phyloP scores from a whole-genome alignment of 2,888 invertebrate genomes.

The Apocheima hispidaria region DNA sequence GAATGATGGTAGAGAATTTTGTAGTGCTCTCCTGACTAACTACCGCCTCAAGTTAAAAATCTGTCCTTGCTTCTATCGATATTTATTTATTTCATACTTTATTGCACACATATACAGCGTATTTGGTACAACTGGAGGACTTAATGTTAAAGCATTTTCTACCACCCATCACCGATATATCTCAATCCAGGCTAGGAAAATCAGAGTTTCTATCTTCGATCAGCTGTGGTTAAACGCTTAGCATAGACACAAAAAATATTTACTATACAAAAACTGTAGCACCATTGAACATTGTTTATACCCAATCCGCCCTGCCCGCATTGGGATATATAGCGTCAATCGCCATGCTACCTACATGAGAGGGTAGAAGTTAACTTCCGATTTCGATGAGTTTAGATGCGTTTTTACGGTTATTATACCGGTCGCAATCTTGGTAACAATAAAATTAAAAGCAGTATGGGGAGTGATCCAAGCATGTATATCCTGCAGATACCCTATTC shows the following conservation, averaged over 20 bases:
- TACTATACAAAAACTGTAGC: not conserved
- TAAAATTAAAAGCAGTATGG: constrained; percentile 20
- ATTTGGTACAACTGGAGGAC: no score
- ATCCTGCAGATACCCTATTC: not conserved
- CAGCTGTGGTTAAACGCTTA: not conserved
- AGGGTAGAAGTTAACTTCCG: constrained; percentile 40
- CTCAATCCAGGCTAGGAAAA: no score
- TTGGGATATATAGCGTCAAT: constrained; percentile 10
- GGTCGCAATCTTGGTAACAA: constrained; percentile 48
- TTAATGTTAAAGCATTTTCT: no score
- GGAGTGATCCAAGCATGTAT: not conserved
- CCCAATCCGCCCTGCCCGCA: not conserved
- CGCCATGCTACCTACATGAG: constrained; percentile 7
- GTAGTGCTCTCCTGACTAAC: no score
- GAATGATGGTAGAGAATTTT: no score
- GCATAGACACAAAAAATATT: no score
- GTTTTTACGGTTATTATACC: constrained; percentile 49
- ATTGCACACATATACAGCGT: no score
- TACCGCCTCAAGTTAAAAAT: no score
- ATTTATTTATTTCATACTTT: no score
- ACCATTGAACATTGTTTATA: not conserved
- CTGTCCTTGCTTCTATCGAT: no score
- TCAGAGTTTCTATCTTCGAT: no score
- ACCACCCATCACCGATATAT: no score
- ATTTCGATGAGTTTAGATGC: constrained; percentile 45